A percentile compares a stretch with the other conserved stretches of the same genome.
Evolutionary conservation across 1,140 invertebrate species (phyloP).

Genomic region (Drosophila pseudoananassae): DNA sequence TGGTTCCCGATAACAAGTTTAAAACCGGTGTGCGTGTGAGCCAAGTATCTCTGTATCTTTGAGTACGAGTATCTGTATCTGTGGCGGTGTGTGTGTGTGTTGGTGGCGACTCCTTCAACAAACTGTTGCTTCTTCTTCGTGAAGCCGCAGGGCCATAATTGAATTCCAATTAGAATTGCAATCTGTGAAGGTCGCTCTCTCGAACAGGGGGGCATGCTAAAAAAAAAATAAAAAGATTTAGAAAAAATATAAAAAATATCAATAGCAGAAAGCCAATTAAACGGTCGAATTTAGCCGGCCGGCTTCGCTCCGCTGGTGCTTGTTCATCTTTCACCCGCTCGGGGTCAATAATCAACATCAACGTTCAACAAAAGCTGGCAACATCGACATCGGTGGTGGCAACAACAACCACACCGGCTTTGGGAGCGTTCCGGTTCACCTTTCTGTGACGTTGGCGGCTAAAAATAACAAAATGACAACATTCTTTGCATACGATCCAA

Average conservation of each 20-base stretch:
- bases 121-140: constrained; percentile 71
- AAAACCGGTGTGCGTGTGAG: constrained; percentile 70
- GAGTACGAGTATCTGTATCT: constrained; percentile 6
- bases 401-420: constrained; percentile 11
- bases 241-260: not conserved
- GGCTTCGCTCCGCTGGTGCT: constrained; percentile 33
- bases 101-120: constrained; percentile 67
- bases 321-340: constrained; percentile 8
- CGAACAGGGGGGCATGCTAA: not conserved
- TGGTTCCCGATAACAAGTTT: constrained; percentile 78
- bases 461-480: constrained; percentile 47
- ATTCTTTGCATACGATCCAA: constrained; percentile 29
- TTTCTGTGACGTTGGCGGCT: constrained; percentile 39
- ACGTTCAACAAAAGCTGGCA: constrained; percentile 20
- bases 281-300: constrained; percentile 47
- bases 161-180: constrained; percentile 71
- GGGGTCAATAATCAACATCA: constrained; percentile 26
- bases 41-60: constrained; percentile 44
- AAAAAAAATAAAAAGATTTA: constrained; percentile 6
- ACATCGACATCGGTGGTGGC: not conserved
- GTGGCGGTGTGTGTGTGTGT: constrained; percentile 24
- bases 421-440: constrained; percentile 40
- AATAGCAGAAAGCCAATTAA: constrained; percentile 29
- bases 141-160: constrained; percentile 50
- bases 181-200: constrained; percentile 53